Conservation (phyloP, 2,113 vertebrate species). For the Phaethornis superciliosus region DNA sequence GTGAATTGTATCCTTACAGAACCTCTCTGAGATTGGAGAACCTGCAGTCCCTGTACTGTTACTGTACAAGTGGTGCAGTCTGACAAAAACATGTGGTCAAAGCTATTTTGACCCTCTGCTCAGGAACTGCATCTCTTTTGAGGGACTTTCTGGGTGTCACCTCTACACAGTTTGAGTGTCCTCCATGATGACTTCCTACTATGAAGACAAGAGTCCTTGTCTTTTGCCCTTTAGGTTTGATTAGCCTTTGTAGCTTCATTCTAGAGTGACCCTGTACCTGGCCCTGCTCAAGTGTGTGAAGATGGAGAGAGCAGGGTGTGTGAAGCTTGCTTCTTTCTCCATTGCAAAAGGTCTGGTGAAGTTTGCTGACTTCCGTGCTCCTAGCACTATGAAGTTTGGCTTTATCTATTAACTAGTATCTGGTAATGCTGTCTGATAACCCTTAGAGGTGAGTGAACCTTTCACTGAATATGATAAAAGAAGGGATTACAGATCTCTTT, state of each 20-base stretch:
- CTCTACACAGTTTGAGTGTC: not conserved
- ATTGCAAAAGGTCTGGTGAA: rapidly evolving
- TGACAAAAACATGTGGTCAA: not conserved
- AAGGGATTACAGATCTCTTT: not conserved
- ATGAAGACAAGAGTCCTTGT: not conserved
- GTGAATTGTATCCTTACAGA: not conserved
- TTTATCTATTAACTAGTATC: not conserved
- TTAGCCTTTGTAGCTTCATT: not conserved
- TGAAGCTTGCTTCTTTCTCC: not conserved
- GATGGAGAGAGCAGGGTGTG: not conserved
- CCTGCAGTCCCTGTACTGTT: not conserved
- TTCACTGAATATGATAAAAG: not conserved
- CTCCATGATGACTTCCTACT: not conserved
- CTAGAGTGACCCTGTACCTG: not conserved
- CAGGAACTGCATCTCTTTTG: not conserved
- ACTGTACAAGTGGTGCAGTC: not conserved
- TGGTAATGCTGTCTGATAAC: not conserved
- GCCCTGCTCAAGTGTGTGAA: not conserved
- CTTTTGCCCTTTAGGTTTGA: not conserved
- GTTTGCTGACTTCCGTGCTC: not conserved
- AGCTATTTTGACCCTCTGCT: not conserved
- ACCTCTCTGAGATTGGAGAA: not conserved
- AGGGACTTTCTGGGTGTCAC: not conserved
- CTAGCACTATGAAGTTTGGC: not conserved
- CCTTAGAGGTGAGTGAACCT: not conserved